Evolutionary conservation across 2,113 vertebrate species (phyloP).

Genomic region (Corythoichthys haematopterus): DNA sequence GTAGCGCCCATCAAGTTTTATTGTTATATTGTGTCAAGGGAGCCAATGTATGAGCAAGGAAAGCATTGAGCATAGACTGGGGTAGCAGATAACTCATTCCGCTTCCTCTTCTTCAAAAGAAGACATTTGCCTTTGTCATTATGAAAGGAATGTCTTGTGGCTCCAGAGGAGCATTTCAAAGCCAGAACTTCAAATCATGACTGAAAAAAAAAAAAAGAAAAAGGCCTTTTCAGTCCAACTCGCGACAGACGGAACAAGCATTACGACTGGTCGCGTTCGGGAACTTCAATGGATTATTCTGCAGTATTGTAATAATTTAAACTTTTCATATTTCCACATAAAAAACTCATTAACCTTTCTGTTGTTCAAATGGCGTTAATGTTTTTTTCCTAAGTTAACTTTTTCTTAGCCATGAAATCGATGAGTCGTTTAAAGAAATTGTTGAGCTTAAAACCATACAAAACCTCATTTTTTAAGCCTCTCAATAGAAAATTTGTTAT

Average conservation of each 20-base stretch:
- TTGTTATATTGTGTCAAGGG: not conserved
- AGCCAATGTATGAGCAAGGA: not conserved
- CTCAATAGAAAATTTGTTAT: too few relatives aligned
- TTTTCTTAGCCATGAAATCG: too few relatives aligned
- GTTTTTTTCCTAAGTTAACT: too few relatives aligned
- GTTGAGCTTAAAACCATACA: too few relatives aligned
- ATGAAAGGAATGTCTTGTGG: slow-evolving; percentile 52
- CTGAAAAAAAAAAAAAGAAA: slow-evolving; percentile 15
- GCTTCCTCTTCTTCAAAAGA: slow-evolving; percentile 32
- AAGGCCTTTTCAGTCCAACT: slow-evolving; percentile 20
- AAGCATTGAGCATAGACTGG: not conserved
- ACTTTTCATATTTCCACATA: too few relatives aligned
- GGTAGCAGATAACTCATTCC: not conserved
- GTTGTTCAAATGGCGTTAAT: too few relatives aligned
- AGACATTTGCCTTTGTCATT: slow-evolving; percentile 59
- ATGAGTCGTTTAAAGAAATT: too few relatives aligned
- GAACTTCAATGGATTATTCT: too few relatives aligned
- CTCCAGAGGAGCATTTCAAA: slow-evolving; percentile 29
- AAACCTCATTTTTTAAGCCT: too few relatives aligned
- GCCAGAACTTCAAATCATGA: slow-evolving; percentile 19
- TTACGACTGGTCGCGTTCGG: too few relatives aligned
- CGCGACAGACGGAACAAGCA: slow-evolving; percentile 6
- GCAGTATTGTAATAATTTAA: too few relatives aligned
- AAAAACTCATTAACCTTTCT: too few relatives aligned
- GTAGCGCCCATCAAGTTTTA: not conserved